A percentile compares a stretch with the other conserved stretches of the same genome.
Conservation (phyloP, 2,113 vertebrate genomes). For the Oryzias melastigma region DNA sequence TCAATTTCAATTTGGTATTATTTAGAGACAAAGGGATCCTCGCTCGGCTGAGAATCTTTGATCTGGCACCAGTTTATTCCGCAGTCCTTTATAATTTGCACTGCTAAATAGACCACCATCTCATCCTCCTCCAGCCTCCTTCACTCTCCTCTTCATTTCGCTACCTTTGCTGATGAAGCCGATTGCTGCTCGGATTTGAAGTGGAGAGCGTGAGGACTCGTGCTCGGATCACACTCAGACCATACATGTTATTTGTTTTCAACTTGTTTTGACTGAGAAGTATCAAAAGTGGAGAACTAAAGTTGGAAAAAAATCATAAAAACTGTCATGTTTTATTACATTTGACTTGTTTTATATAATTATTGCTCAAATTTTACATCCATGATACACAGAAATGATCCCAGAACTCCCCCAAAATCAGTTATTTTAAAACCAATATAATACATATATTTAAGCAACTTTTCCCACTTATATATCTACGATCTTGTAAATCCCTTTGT, state of each 20-base stretch:
- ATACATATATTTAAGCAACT: too few species aligned
- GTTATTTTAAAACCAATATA: too few species aligned
- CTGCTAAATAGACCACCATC: conserved; percentile 29
- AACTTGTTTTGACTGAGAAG: too few species aligned
- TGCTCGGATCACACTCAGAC: conserved; percentile 11
- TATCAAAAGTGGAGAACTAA: too few species aligned
- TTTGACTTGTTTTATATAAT: too few species aligned
- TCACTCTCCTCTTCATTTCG: conserved; percentile 33
- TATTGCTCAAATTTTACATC: too few species aligned
- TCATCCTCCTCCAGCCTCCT: conserved; percentile 11
- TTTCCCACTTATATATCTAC: too few species aligned
- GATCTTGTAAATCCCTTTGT: too few species aligned
- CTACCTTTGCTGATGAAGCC: conserved; percentile 36
- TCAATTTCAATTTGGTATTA: conserved; percentile 68
- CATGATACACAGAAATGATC: too few species aligned
- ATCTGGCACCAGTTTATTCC: conserved; percentile 40
- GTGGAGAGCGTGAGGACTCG: conserved; percentile 6
- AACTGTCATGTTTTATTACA: too few species aligned
- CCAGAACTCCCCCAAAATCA: too few species aligned
- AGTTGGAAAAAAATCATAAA: too few species aligned
- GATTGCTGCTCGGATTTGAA: conserved; percentile 42
- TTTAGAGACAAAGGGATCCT: conserved; percentile 59
- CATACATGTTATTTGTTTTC: neutral
- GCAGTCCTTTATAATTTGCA: conserved; percentile 31
- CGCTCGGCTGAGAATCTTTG: conserved; percentile 48